Percentiles rank a stretch among this genome's conserved stretches.
phyloP scores from a whole-genome alignment of 2,888 invertebrate genomes.

The Oxyteleia sp. region DNA sequence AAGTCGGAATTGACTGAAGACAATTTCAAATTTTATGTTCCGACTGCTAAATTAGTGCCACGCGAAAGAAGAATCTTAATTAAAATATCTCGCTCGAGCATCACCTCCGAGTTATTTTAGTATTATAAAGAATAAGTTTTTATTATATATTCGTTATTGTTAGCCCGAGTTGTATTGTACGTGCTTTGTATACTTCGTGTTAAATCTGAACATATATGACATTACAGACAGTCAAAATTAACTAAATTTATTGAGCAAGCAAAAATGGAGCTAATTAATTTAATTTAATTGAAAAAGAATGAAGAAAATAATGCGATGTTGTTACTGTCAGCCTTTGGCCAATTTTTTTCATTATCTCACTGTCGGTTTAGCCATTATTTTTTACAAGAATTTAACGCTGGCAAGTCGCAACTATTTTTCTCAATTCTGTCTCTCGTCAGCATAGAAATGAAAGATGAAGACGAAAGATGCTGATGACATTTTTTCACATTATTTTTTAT shows the following conservation, averaged over 20 bases:
- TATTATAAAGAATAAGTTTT: too few relatives aligned
- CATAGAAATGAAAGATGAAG: conserved; percentile 39
- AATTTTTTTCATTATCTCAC: conserved; percentile 33
- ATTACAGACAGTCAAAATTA: not conserved
- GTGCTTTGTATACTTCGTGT: too few relatives aligned
- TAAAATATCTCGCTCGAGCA: too few relatives aligned
- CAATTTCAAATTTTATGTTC: conserved; percentile 30
- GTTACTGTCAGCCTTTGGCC: conserved; percentile 22
- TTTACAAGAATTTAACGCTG: conserved; percentile 57
- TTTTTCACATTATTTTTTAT: conserved; percentile 23
- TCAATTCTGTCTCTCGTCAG: conserved; percentile 30
- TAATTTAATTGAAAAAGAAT: conserved; percentile 1
- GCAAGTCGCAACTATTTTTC: conserved; percentile 36
- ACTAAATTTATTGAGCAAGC: conserved; percentile 4
- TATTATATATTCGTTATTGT: not conserved
- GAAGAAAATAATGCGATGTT: conserved; percentile 14
- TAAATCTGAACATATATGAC: not conserved
- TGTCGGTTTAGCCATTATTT: conserved; percentile 51
- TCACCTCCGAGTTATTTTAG: too few relatives aligned
- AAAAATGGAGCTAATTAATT: conserved; percentile 9
- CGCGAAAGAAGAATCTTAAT: conserved; percentile 15
- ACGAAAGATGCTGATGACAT: conserved; percentile 22
- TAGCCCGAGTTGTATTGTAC: too few relatives aligned
- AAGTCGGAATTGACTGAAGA: conserved; percentile 40
- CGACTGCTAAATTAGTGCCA: conserved; percentile 28